These are phyloP conservation scores for Cheiracanthium punctorium DNA, from an alignment of 2,888 invertebrate genomes.

Conservation along the genomic window DNA sequence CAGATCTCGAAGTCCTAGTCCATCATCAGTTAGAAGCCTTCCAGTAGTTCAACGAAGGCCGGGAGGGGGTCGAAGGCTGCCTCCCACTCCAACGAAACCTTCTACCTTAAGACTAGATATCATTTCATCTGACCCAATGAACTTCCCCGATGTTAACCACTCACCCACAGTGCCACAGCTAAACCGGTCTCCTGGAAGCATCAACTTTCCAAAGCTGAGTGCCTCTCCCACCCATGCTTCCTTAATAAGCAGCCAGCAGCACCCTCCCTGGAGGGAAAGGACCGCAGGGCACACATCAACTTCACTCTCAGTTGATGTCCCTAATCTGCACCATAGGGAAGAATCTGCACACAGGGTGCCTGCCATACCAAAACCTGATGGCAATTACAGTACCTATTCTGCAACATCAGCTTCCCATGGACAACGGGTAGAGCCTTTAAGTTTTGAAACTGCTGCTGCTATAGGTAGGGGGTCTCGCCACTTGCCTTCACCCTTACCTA, in stretches of 20 bases:
- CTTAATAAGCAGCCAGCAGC: conserved; percentile 71
- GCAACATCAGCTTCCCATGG: conserved; percentile 18
- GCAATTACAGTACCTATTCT: conserved; percentile 9
- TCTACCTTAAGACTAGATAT: conserved; percentile 83
- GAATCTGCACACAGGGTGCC: conserved; percentile 12
- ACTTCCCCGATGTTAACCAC: conserved; percentile 77
- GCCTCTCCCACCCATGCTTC: conserved; percentile 90
- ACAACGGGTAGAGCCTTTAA: conserved; percentile 78
- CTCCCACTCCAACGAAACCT: conserved; percentile 94
- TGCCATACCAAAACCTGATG: conserved; percentile 22
- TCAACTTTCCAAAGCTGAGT: conserved; percentile 95
- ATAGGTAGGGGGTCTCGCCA: conserved; percentile 85
- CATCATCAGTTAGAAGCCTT: conserved; percentile 72
- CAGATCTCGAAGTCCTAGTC: conserved; percentile 77
- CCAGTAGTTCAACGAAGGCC: conserved; percentile 62
- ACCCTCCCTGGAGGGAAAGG: conserved; percentile 62
- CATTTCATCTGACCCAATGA: conserved; percentile 70
- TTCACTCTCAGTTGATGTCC: conserved; percentile 6
- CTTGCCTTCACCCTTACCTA: conserved; percentile 85
- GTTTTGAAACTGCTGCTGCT: conserved; percentile 87
- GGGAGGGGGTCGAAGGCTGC: conserved; percentile 81
- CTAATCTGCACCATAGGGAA: conserved; percentile 18
- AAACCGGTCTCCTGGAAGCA: conserved; percentile 75
- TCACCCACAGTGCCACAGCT: conserved; percentile 77
- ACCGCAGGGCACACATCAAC: conserved; percentile 38